Evolutionary conservation across 2,797 vertebrate genomes (phyloP), one percentile per base, ranked within the genome.

Genomic region (Anguilla marmorata): DNA sequence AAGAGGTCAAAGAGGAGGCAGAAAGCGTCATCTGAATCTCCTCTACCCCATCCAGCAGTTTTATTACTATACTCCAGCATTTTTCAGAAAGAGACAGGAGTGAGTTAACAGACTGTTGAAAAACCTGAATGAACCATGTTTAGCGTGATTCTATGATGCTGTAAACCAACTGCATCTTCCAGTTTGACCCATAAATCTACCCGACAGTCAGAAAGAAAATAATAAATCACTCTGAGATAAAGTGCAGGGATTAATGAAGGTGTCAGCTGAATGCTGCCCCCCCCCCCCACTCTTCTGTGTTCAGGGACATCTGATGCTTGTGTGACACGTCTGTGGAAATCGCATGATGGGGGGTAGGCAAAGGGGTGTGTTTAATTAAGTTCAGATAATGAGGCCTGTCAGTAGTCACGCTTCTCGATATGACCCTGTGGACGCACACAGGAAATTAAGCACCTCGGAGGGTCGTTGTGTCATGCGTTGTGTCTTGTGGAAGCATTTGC

Each of bases 151-250:
- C 21, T n/a, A 24, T 4, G 30, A 79, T 1, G 37, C 19, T 21
- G 86, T 86, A 89, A 82, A 89, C 84, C 3, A 12, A 19, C 4
- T 54, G 58, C 48, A 48, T 83, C 60, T 58, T 54, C 85, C 52
- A 86, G 85, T 85, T 45, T 87, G 85, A 58, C 21, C 60, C 0
- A 72, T 89, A 72, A 88, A 90, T 83, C 89, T n/a, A 50, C 89
- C 24, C n/a, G 76, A 86, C 76, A 88, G 89, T 63, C 87, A 85
- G 58, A 80, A n/a, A 24, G 74, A 50, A 30, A 48, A 86, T 84
- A 83, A 91, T 93, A 86, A 87, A 89, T 92, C 87, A 84, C 24
- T 66, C 30, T 66, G 33, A 72, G 66, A 82, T 74, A 27, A 56
- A 58, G 83, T 19, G 85, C 83, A 50, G 87, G 88, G 54, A 88